Conservation (phyloP, 2,113 vertebrate species). For the Formicarius rufipectus region DNA sequence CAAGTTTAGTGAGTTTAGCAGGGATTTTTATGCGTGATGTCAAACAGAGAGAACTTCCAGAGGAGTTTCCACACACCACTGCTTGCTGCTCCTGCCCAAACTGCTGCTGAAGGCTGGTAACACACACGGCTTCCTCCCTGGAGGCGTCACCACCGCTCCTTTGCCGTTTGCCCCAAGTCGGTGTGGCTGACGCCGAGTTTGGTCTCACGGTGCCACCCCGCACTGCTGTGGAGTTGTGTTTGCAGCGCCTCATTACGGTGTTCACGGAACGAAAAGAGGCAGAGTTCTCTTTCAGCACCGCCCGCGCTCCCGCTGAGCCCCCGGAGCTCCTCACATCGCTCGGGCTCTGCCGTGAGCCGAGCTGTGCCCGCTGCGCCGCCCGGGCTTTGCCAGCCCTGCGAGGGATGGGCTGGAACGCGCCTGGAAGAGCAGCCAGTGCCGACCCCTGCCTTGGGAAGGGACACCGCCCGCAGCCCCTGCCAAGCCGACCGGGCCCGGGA, state of each 20-base stretch:
- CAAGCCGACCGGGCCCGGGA: no score
- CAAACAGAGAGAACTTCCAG: not conserved
- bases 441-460: no score
- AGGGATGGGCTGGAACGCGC: accelerated
- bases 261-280: accelerated
- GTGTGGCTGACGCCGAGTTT: accelerated
- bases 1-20: not conserved
- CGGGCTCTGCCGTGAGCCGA: accelerated
- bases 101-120: not conserved
- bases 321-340: accelerated
- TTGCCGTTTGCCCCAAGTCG: accelerated
- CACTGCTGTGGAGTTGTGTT: no score
- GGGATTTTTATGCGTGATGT: not conserved
- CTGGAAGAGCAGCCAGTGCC: no score
- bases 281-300: not conserved
- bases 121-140: not conserved
- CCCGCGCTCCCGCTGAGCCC: not conserved
- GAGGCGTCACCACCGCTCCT: accelerated
- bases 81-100: not conserved
- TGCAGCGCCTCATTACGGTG: no score
- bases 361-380: no score
- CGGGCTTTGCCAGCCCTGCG: no score
- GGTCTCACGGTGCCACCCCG: no score
- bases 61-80: not conserved
- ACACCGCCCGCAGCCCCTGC: no score